Percentiles rank a stretch among this genome's conserved stretches.
phyloP scores from a whole-genome alignment of 2,888 invertebrate genomes.

The Pristionchus japonicus region DNA sequence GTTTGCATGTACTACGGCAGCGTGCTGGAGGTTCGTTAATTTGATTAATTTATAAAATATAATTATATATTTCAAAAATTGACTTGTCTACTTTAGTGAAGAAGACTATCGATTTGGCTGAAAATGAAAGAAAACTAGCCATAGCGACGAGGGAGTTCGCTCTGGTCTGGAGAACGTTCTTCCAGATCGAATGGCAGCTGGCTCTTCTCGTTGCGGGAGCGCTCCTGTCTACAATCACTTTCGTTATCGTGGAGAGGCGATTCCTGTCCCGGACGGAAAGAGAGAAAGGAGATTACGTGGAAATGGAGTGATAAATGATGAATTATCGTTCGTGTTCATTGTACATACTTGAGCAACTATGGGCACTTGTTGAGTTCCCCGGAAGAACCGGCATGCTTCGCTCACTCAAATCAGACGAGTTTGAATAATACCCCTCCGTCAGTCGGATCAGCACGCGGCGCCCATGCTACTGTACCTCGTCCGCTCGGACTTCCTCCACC shows the following conservation, averaged over 20 bases:
- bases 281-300: background rate
- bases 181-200: constrained; percentile 48
- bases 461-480: constrained; percentile 38
- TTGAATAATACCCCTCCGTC: too few relatives aligned
- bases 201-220: constrained; percentile 17
- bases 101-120: background rate
- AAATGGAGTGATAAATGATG: background rate
- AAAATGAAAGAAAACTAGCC: too few relatives aligned
- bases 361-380: too few relatives aligned
- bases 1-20: constrained; percentile 56
- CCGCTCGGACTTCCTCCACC: constrained; percentile 38
- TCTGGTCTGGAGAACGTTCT: background rate
- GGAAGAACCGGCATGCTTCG: too few relatives aligned
- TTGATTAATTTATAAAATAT: background rate
- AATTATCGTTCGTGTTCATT: too few relatives aligned
- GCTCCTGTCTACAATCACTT: constrained; percentile 39
- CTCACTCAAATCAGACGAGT: too few relatives aligned
- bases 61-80: background rate
- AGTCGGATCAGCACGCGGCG: too few relatives aligned
- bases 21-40: constrained; percentile 41
- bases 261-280: background rate
- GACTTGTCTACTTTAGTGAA: background rate
- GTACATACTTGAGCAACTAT: too few relatives aligned
- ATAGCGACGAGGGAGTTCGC: too few relatives aligned
- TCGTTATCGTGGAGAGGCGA: constrained; percentile 49